Conservation (phyloP, 2,888 invertebrate genomes). For the Latheticus oryzae region DNA sequence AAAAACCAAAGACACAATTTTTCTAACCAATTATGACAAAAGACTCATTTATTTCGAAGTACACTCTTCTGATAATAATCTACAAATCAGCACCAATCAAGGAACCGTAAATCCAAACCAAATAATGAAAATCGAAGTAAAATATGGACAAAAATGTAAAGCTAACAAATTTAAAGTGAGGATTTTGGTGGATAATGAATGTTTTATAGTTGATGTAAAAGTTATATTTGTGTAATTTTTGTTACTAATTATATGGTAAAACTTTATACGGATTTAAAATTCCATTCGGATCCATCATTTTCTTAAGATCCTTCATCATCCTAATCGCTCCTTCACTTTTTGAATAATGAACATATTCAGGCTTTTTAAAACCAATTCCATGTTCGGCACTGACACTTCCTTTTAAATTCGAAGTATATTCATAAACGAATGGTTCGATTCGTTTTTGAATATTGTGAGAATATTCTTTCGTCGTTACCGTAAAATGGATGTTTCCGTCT, state of each 20-base stretch:
- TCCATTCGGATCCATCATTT: constrained; percentile 89
- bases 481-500: constrained; percentile 96
- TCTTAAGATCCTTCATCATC: constrained; percentile 87
- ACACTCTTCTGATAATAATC: neutral
- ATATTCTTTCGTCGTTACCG: constrained; percentile 80
- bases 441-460: constrained; percentile 71
- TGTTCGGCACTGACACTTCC: constrained; percentile 98
- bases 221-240: constrained; percentile 1
- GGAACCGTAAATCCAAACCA: constrained; percentile 8
- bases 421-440: constrained; percentile 93
- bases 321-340: constrained; percentile 79
- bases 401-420: constrained; percentile 81
- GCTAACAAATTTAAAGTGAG: constrained; percentile 21
- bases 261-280: constrained; percentile 99
- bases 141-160: constrained; percentile 2
- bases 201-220: constrained; percentile 27
- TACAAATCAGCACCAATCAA: constrained; percentile 4
- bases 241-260: constrained; percentile 53
- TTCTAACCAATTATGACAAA: constrained; percentile 13
- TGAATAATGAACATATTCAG: constrained; percentile 84
- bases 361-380: constrained; percentile 92
- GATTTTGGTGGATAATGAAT: constrained; percentile 29
- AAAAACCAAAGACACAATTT: constrained; percentile 22
- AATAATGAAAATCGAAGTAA: constrained; percentile 8
- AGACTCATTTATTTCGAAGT: constrained; percentile 22